These are phyloP conservation scores for Coendou prehensilis DNA, from an alignment of 2,797 vertebrate genomes.

Conservation along the genomic window DNA sequence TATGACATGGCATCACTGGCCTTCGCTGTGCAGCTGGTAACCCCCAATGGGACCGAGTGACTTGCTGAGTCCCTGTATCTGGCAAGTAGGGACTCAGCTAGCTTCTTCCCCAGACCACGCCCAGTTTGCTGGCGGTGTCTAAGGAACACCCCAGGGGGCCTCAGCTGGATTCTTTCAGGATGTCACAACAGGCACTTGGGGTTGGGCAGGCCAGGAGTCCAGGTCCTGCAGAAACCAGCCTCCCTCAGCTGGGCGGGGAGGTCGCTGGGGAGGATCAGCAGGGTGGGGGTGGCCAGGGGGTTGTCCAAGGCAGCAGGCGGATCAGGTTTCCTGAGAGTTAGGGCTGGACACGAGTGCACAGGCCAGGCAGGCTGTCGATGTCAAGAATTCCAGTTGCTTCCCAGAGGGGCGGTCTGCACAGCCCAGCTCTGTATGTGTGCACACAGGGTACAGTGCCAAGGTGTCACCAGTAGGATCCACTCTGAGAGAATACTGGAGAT, in stretches of 20 bases:
- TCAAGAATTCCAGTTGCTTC: constrained; percentile 60
- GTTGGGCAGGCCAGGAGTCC: constrained; percentile 44
- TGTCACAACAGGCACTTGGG: constrained; percentile 77
- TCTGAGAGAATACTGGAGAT: neutral
- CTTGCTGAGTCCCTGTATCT: neutral
- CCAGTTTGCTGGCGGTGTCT: neutral
- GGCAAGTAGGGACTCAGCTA: neutral
- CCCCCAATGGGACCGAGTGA: neutral
- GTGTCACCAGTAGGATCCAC: neutral
- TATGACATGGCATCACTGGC: neutral
- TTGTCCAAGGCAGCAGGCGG: constrained; percentile 38
- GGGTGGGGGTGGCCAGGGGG: constrained; percentile 19
- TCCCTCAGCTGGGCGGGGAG: constrained; percentile 65
- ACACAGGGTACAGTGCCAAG: neutral
- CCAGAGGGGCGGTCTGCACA: neutral
- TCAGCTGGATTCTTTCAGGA: constrained; percentile 79
- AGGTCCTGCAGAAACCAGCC: constrained; percentile 71
- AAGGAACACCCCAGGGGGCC: constrained; percentile 26
- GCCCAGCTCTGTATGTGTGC: neutral
- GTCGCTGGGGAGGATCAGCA: constrained; percentile 52
- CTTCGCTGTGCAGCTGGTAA: neutral
- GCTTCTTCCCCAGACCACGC: neutral
- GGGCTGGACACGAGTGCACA: neutral
- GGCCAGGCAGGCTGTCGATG: constrained; percentile 2
- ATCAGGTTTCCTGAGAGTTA: constrained; percentile 59